Conservation (phyloP, 2,797 vertebrate species). For the Pseudopleuronectes americanus region DNA sequence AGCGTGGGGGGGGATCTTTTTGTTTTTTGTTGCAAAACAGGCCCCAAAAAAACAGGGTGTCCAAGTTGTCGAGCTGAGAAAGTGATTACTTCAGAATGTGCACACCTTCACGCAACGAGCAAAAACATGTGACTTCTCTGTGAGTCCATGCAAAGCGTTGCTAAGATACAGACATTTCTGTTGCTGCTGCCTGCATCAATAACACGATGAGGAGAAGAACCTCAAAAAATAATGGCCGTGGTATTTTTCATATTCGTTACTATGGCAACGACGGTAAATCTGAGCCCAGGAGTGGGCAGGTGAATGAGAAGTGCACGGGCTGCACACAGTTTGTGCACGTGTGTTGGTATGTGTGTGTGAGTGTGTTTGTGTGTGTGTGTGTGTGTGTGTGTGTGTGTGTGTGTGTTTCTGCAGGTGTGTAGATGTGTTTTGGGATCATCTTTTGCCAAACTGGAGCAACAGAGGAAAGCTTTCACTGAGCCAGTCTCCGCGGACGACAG, state of each 20-base stretch:
- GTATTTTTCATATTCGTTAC: constrained; percentile 31
- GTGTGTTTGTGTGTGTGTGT: not conserved
- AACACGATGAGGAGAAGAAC: constrained; percentile 13
- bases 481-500: constrained; percentile 41
- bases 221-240: constrained; percentile 5
- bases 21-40: not conserved
- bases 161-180: constrained; percentile 16
- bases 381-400: constrained; percentile 7
- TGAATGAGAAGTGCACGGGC: constrained; percentile 45
- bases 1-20: not conserved
- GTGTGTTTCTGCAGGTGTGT: constrained; percentile 26
- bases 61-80: not conserved
- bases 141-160: constrained; percentile 17
- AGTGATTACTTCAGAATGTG: too few relatives aligned
- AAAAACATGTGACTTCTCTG: not conserved
- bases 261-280: constrained; percentile 58
- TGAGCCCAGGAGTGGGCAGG: constrained; percentile 37
- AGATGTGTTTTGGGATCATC: constrained; percentile 48
- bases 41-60: not conserved
- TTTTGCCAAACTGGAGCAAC: constrained; percentile 24
- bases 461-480: constrained; percentile 44
- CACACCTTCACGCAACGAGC: not conserved
- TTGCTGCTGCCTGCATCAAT: constrained; percentile 8
- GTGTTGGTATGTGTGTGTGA: not conserved
- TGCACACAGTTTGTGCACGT: not conserved